phyloP scores from a whole-genome alignment of 2,113 vertebrate genomes.

The Phrynosoma platyrhinos region DNA sequence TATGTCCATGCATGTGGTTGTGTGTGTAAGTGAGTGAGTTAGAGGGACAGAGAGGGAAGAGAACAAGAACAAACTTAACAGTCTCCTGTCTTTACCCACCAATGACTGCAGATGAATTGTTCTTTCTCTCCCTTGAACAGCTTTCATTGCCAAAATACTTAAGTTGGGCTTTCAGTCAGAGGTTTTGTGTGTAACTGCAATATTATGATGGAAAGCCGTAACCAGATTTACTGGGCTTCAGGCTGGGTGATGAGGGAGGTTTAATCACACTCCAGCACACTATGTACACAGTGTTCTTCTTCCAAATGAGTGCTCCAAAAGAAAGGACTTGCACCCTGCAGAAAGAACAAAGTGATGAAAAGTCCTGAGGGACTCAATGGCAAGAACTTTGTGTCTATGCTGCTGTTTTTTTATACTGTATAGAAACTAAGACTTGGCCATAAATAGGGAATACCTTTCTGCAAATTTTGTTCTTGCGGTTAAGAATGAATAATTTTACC shows the following conservation, averaged over 20 bases:
- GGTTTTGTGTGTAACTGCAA: not conserved
- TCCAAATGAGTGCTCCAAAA: conserved; percentile 11
- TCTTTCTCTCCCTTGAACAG: not conserved
- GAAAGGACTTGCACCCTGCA: conserved; percentile 2
- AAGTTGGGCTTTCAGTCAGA: not conserved
- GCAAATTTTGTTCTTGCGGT: not conserved
- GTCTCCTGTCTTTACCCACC: no score
- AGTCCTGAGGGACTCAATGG: not conserved
- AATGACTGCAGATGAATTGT: not conserved
- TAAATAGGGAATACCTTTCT: not conserved
- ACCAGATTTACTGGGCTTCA: not conserved
- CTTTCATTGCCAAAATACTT: not conserved
- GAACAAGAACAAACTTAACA: no score
- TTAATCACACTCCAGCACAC: not conserved
- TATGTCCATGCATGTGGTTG: no score
- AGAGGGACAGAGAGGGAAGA: no score
- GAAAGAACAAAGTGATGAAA: conserved; percentile 10
- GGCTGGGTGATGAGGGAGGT: not conserved
- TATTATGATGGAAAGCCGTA: not conserved
- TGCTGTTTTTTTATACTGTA: not conserved
- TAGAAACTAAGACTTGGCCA: not conserved
- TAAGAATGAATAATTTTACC: not conserved
- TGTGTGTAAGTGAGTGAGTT: not conserved
- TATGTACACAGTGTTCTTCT: not conserved
- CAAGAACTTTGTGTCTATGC: conserved; percentile 2